These are phyloP conservation scores for Drymonia ruficornis DNA, from an alignment of 2,888 invertebrate genomes.

Conservation along the genomic window DNA sequence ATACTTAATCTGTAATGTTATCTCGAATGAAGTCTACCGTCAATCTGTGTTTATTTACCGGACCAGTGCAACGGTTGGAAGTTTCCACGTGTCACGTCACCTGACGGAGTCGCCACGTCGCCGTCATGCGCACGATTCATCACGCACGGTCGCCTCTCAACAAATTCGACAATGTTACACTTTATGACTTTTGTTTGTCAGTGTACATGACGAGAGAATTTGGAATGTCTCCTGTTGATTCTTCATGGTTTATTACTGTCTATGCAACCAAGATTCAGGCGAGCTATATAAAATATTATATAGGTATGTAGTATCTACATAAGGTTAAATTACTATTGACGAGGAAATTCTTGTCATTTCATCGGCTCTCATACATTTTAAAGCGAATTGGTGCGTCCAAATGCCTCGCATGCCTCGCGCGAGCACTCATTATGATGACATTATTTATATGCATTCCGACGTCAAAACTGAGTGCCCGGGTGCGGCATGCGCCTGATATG, in stretches of 20 bases:
- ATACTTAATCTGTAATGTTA: not conserved
- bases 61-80: conserved; percentile 32
- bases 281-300: not conserved
- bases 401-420: too few relatives aligned
- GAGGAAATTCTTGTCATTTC: too few relatives aligned
- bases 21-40: conserved; percentile 1
- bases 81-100: conserved; percentile 50
- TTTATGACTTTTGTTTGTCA: conserved; percentile 27
- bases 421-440: too few relatives aligned
- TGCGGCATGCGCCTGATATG: too few relatives aligned
- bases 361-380: too few relatives aligned
- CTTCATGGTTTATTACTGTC: not conserved
- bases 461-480: too few relatives aligned
- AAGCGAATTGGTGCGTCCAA: too few relatives aligned
- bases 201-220: conserved; percentile 16
- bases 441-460: too few relatives aligned
- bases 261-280: not conserved
- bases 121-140: conserved; percentile 55
- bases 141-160: conserved; percentile 49
- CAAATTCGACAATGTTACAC: conserved; percentile 47
- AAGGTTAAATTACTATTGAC: too few relatives aligned
- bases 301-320: not conserved
- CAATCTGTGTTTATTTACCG: conserved; percentile 19
- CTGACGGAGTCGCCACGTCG: conserved; percentile 28
- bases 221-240: not conserved